Percentiles rank a stretch among this genome's conserved stretches.
These are phyloP conservation scores for Formicarius rufipectus DNA, from an alignment of 2,113 vertebrate species.

Conservation along the genomic window DNA sequence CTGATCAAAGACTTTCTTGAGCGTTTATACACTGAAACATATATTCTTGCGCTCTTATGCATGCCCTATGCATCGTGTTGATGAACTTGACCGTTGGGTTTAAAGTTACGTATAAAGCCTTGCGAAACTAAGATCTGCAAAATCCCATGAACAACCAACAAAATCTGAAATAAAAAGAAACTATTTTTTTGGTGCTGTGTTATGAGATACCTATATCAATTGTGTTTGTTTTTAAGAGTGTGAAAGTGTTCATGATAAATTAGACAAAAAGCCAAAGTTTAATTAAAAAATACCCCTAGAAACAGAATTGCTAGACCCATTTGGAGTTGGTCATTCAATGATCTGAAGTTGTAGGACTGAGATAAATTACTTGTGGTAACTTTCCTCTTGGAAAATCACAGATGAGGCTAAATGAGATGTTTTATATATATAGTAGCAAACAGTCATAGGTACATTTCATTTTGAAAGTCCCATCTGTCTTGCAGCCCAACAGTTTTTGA, in stretches of 20 bases:
- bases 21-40: neutral
- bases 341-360: conserved; percentile 69
- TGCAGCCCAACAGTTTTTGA: conserved; percentile 75
- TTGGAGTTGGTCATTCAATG: conserved; percentile 74
- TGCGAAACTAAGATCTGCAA: neutral
- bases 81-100: neutral
- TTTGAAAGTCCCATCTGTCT: conserved; percentile 85
- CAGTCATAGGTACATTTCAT: conserved; percentile 83
- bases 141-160: neutral
- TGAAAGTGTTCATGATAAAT: neutral
- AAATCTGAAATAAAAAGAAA: neutral
- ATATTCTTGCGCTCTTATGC: neutral
- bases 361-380: conserved; percentile 78
- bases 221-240: neutral
- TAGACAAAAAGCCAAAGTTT: neutral
- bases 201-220: neutral
- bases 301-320: conserved; percentile 39
- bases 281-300: conserved; percentile 54
- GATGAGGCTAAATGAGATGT: conserved; percentile 83
- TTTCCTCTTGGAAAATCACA: conserved; percentile 83
- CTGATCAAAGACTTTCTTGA: neutral
- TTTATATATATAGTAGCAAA: conserved; percentile 84
- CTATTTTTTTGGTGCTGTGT: neutral
- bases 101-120: neutral
- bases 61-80: neutral